Percentiles rank a stretch among this genome's conserved stretches.
Evolutionary conservation across 2,113 vertebrate genomes (phyloP).

Genomic region (Tragulus kanchil): DNA sequence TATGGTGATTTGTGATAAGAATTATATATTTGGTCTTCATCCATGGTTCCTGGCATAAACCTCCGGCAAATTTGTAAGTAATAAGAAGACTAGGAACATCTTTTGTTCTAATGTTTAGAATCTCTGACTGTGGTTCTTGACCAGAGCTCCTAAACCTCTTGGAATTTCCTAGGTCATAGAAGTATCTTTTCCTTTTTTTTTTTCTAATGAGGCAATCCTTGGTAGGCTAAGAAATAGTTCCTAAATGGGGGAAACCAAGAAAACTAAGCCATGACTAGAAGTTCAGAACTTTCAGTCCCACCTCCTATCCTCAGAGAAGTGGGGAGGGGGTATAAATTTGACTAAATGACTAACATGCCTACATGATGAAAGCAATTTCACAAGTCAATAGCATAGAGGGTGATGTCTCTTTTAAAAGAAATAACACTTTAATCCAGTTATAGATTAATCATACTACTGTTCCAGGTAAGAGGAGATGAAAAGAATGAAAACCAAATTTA

Average conservation of each 20-base stretch:
- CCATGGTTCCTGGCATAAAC: background rate
- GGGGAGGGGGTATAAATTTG: background rate
- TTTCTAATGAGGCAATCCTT: background rate
- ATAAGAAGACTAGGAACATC: background rate
- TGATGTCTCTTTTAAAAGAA: background rate
- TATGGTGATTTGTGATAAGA: background rate
- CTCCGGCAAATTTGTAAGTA: background rate
- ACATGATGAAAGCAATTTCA: background rate
- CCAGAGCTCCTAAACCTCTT: background rate
- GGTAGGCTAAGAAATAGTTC: background rate
- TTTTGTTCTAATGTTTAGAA: background rate
- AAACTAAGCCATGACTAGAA: background rate
- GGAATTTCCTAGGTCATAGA: background rate
- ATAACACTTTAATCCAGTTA: background rate
- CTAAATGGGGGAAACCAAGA: background rate
- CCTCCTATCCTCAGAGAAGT: background rate
- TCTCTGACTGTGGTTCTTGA: background rate
- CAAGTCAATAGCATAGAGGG: background rate
- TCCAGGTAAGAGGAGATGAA: background rate
- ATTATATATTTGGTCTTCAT: background rate
- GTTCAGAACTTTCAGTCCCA: background rate
- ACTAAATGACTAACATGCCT: background rate
- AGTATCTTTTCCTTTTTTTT: background rate
- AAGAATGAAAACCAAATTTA: background rate
- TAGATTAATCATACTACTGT: background rate